A percentile compares a stretch with the other conserved stretches of the same genome.
Conservation (phyloP, 2,888 invertebrate genomes). For the Papilio demoleus region DNA sequence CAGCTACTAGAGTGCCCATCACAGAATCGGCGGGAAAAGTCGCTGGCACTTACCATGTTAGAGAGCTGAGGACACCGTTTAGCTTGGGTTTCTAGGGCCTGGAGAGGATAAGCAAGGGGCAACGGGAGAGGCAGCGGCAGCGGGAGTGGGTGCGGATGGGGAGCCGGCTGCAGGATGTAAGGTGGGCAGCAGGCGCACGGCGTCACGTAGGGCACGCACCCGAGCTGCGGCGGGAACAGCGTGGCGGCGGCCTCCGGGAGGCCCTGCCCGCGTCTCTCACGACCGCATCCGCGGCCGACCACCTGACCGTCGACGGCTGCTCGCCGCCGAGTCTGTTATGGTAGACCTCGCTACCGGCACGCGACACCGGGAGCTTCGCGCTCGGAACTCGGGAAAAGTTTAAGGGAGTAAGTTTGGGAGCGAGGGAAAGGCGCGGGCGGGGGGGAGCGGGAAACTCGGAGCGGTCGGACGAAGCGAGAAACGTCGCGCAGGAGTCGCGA, state of each 20-base stretch:
- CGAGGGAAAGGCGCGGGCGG: constrained; percentile 61
- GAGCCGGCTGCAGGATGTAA: constrained; percentile 76
- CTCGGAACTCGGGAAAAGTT: constrained; percentile 68
- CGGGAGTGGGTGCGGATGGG: constrained; percentile 73
- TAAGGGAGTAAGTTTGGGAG: constrained; percentile 60
- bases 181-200: constrained; percentile 81
- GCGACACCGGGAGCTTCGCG: constrained; percentile 48
- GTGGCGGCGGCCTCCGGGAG: constrained; percentile 83
- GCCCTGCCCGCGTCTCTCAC: constrained; percentile 55
- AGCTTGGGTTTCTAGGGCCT: constrained; percentile 78
- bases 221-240: constrained; percentile 83
- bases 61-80: constrained; percentile 82
- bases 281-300: constrained; percentile 81
- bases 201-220: constrained; percentile 82
- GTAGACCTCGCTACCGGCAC: constrained; percentile 51
- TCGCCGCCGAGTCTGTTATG: constrained; percentile 62
- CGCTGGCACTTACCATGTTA: constrained; percentile 77
- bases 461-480: constrained; percentile 77
- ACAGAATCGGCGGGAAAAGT: constrained; percentile 56
- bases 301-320: constrained; percentile 72
- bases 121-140: constrained; percentile 77
- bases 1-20: constrained; percentile 42
- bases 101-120: constrained; percentile 77
- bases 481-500: constrained; percentile 80
- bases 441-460: constrained; percentile 77